Evolutionary conservation across 2,113 vertebrate genomes (phyloP).

Genomic region (Sander vitreus): DNA sequence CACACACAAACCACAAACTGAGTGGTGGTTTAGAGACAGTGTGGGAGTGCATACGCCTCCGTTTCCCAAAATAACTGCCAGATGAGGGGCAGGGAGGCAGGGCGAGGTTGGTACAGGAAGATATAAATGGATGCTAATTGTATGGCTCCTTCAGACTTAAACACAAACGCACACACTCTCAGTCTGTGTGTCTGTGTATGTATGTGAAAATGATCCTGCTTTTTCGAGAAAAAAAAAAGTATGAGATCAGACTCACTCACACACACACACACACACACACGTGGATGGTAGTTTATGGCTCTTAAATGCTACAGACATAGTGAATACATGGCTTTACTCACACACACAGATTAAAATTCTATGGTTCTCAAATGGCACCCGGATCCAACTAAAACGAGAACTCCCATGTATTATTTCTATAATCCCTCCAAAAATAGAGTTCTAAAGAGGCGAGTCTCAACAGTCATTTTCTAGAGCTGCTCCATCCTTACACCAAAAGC

Average conservation of each 20-base stretch:
- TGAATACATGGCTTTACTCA: neutral
- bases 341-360: conserved; percentile 49
- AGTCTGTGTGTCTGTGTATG: neutral
- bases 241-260: neutral
- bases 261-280: too few relatives aligned
- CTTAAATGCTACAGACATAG: neutral
- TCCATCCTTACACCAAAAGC: conserved; percentile 27
- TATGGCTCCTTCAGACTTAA: conserved; percentile 56
- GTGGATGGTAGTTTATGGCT: conserved; percentile 1
- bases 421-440: conserved; percentile 73
- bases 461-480: conserved; percentile 3
- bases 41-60: conserved; percentile 73
- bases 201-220: conserved; percentile 18
- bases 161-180: conserved; percentile 24
- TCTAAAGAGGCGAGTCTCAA: conserved; percentile 30
- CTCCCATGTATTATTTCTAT: conserved; percentile 59
- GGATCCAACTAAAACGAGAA: conserved; percentile 52
- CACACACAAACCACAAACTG: conserved; percentile 52
- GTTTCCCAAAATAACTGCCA: conserved; percentile 75
- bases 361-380: conserved; percentile 29
- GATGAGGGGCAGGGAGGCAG: conserved; percentile 76
- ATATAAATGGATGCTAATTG: conserved; percentile 81
- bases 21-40: conserved; percentile 75
- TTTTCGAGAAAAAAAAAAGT: neutral
- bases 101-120: conserved; percentile 68